Evolutionary conservation across 2,113 vertebrate species (phyloP), one percentile per base, ranked within the genome.

Genomic region (Astatotilapia flaviijosephi): DNA sequence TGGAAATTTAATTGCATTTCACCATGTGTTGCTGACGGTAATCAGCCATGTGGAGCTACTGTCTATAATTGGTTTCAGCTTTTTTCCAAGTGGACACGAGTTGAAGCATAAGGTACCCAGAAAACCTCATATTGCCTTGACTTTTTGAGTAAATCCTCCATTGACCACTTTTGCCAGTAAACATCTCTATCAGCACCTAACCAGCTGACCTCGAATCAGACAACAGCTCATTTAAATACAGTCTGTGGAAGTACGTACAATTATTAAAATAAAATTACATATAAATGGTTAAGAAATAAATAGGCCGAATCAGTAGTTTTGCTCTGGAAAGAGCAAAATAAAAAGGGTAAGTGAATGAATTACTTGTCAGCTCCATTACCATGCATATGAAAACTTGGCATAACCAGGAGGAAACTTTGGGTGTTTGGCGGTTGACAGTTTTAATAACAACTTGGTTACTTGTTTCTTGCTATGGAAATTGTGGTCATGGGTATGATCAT

Each of bases 361-460:
- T 31, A 33, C 26, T 77, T 51, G 26, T 12, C 1, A 77, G 26
- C 9, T 68, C 17, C 15, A 45, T 75, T 92, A 80, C 83, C 82
- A 89, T 89, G 87, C 45, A 68, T 79, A 84, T 77, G 55, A 37
- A 47, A 26, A 68, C 37, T 83, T 91, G 89, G 87, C 87, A 75
- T 58, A 60, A 79, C 60, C 37, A 80, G 77, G 70, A 65, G 82
- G 86, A 92, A 83, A 79, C 21, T 5, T 11, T 21, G 83, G 77
- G 75, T 35, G 51, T 84, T 87, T 54, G 4, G 35, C 77, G 40
- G 68, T 82, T 90, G 80, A 85, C 84, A 75, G 81, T 80, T 89
- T 84, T 83, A 86, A 88, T 79, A 80, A 86, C 42, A 49, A 88
- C 19, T 80, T 75, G 19, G 79, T 90, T 83, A 56, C 37, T 75